Evolutionary conservation across 92 coral and sea anemone species (phyloP).

Genomic region (Diadumene lineata): DNA sequence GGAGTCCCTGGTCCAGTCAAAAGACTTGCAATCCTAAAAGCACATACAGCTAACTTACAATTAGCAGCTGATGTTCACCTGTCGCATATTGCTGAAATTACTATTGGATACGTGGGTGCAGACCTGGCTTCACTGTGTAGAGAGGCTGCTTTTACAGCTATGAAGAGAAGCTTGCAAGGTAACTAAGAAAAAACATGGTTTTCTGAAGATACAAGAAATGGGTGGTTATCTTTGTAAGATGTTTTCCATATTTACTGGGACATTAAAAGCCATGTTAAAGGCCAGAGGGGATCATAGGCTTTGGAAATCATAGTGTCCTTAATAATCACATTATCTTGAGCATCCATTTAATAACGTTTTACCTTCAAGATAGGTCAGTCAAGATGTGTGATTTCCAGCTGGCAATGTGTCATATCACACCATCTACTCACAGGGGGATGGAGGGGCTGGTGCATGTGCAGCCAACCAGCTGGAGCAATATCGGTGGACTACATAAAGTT

Average conservation of each 20-base stretch:
- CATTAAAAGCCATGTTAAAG: too few species aligned
- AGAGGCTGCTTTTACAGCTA: constrained; percentile 75
- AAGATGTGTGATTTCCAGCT: constrained; percentile 80
- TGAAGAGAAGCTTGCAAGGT: constrained; percentile 44
- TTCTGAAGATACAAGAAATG: too few species aligned
- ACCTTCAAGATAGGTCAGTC: constrained; percentile 25
- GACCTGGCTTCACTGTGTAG: constrained; percentile 83
- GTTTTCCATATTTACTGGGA: too few species aligned
- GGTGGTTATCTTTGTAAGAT: too few species aligned
- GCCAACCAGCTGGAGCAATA: constrained; percentile 81
- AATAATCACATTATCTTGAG: too few species aligned
- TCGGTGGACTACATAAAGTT: constrained; percentile 87
- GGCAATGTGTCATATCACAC: constrained; percentile 85
- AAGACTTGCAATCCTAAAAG: constrained; percentile 77
- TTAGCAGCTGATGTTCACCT: constrained; percentile 74
- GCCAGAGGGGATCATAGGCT: too few species aligned
- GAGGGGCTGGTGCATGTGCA: constrained; percentile 77
- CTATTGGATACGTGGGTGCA: constrained; percentile 94
- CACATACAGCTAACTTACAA: constrained; percentile 58
- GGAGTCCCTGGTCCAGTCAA: constrained; percentile 83
- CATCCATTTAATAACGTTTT: too few species aligned
- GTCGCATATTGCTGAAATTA: constrained; percentile 71
- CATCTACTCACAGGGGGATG: constrained; percentile 92
- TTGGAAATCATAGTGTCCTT: too few species aligned
- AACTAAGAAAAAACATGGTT: not conserved